Evolutionary conservation across 2,113 vertebrate genomes (phyloP).

Genomic region (Brachyhypopomus gauderio): DNA sequence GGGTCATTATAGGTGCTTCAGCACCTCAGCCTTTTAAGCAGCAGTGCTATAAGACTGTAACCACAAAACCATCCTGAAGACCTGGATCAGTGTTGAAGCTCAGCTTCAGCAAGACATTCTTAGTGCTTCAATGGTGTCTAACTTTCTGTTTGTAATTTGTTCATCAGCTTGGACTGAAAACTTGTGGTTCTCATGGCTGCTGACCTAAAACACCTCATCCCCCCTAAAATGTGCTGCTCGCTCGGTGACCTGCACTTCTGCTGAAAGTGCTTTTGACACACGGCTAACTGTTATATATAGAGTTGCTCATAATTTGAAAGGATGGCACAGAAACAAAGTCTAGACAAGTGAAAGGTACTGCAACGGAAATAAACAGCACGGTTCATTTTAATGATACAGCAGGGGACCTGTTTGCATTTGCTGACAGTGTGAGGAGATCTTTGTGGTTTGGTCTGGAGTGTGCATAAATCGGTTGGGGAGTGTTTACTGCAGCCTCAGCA

Average conservation of each 20-base stretch:
- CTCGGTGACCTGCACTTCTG: not conserved
- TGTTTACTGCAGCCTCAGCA: slow-evolving; percentile 5
- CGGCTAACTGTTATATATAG: slow-evolving; percentile 9
- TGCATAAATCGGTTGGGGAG: not conserved
- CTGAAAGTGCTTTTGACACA: not conserved
- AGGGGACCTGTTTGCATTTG: slow-evolving; percentile 57
- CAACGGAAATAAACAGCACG: slow-evolving; percentile 63
- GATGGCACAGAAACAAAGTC: not conserved
- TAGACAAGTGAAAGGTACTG: not conserved
- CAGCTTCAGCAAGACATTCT: no score
- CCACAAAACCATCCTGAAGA: no score
- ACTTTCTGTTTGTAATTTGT: not conserved
- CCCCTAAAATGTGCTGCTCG: not conserved
- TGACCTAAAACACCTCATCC: not conserved
- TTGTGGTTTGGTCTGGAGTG: not conserved
- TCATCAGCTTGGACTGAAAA: not conserved
- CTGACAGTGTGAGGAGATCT: slow-evolving; percentile 12
- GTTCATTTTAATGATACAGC: slow-evolving; percentile 70
- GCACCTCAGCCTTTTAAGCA: not conserved
- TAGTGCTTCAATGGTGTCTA: not conserved
- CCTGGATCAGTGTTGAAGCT: no score
- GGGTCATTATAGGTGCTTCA: not conserved
- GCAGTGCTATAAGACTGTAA: not conserved
- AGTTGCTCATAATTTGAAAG: not conserved
- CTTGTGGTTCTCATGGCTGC: not conserved